These are phyloP conservation scores for Cuniculus paca DNA, from an alignment of 2,797 vertebrate genomes.

Conservation along the genomic window DNA sequence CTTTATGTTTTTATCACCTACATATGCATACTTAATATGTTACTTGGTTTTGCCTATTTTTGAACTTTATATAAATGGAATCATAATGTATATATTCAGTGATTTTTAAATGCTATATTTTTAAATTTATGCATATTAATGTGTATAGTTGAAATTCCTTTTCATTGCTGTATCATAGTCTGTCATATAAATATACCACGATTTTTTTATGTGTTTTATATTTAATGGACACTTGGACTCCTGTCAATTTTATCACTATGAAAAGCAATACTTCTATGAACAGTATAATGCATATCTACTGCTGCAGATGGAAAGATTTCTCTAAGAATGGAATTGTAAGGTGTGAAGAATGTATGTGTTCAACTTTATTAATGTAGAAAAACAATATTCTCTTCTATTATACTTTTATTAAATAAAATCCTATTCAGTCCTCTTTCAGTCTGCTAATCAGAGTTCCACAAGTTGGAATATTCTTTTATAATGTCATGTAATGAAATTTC, in stretches of 20 bases:
- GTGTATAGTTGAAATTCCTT: background rate
- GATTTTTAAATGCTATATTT: constrained; percentile 21
- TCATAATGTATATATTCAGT: background rate
- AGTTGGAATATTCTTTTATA: constrained; percentile 12
- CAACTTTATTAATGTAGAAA: constrained; percentile 6
- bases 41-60: background rate
- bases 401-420: constrained; percentile 65
- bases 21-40: background rate
- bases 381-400: constrained; percentile 5
- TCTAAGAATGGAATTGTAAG: background rate
- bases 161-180: background rate
- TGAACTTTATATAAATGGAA: background rate
- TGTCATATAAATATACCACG: background rate
- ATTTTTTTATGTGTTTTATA: background rate
- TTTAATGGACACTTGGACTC: background rate
- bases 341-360: background rate
- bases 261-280: background rate
- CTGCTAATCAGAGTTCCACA: constrained; percentile 51
- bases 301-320: background rate
- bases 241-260: background rate
- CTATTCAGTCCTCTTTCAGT: constrained; percentile 2
- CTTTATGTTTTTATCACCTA: background rate
- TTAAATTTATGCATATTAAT: background rate
- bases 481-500: constrained; percentile 60
- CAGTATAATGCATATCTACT: background rate